A percentile compares a stretch with the other conserved stretches of the same genome.
Evolutionary conservation across 2,888 invertebrate genomes (phyloP).

Genomic region (Drepana falcataria): DNA sequence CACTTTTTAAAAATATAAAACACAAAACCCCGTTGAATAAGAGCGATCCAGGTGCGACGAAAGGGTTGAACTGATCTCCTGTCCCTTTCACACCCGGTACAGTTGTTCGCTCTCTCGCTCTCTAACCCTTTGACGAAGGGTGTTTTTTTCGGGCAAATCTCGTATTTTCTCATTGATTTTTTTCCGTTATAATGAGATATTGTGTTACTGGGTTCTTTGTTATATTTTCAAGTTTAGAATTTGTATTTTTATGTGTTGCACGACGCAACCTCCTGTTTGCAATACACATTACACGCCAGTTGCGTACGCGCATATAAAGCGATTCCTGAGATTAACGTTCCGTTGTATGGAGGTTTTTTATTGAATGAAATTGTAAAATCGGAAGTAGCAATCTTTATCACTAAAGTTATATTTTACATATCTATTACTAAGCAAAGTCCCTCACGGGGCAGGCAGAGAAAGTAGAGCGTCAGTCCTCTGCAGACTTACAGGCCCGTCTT

Average conservation of each 20-base stretch:
- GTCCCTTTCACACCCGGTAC: constrained; percentile 33
- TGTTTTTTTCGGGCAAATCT: constrained; percentile 73
- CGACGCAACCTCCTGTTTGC: constrained; percentile 8
- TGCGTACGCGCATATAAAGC: not conserved
- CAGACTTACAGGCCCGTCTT: too few relatives aligned
- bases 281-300: not conserved
- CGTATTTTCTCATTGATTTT: constrained; percentile 68
- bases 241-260: constrained; percentile 29
- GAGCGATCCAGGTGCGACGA: constrained; percentile 67
- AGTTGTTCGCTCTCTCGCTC: constrained; percentile 37
- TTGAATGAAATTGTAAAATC: not conserved
- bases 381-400: too few relatives aligned
- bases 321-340: not conserved
- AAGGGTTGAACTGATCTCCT: constrained; percentile 54
- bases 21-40: constrained; percentile 44
- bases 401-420: too few relatives aligned
- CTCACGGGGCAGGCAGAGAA: too few relatives aligned
- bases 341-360: not conserved
- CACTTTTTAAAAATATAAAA: constrained; percentile 69
- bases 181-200: constrained; percentile 71
- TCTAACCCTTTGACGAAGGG: constrained; percentile 64
- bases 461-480: too few relatives aligned
- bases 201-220: constrained; percentile 61
- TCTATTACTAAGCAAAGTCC: too few relatives aligned
- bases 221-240: constrained; percentile 43